Percentiles rank a stretch among this genome's conserved stretches.
These are phyloP conservation scores for Tragelaphus scriptus DNA, from an alignment of 2,113 vertebrate genomes.

Conservation along the genomic window DNA sequence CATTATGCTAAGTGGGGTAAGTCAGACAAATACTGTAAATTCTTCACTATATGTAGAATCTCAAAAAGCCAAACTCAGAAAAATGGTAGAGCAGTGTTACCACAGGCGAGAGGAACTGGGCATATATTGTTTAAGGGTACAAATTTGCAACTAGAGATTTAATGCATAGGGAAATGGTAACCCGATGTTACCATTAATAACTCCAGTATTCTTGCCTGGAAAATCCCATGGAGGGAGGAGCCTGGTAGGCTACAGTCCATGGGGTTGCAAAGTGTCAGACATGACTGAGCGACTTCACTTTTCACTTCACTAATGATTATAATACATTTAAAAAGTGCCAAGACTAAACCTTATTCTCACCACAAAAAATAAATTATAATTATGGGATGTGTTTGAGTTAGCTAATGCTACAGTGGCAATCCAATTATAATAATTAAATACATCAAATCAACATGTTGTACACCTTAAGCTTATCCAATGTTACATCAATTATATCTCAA, in stretches of 20 bases:
- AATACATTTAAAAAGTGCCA: background rate
- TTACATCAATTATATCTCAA: background rate
- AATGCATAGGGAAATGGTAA: background rate
- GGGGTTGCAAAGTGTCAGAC: rapidly evolving
- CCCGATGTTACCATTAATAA: background rate
- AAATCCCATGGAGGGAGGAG: background rate
- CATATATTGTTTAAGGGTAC: background rate
- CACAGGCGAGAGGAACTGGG: background rate
- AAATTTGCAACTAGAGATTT: background rate
- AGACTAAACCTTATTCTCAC: background rate
- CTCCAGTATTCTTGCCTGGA: background rate
- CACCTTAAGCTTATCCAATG: background rate
- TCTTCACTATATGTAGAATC: background rate
- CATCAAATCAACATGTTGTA: background rate
- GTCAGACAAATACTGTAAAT: background rate
- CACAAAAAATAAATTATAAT: background rate
- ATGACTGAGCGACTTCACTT: rapidly evolving
- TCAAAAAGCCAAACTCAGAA: background rate
- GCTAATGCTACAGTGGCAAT: background rate
- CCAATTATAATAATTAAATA: background rate
- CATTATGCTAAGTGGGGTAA: background rate
- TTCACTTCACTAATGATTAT: background rate
- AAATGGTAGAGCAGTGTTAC: background rate
- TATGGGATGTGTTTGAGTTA: background rate
- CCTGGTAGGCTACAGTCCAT: background rate